Evolutionary conservation across 2,888 invertebrate genomes (phyloP).

Genomic region (Labia minor): DNA sequence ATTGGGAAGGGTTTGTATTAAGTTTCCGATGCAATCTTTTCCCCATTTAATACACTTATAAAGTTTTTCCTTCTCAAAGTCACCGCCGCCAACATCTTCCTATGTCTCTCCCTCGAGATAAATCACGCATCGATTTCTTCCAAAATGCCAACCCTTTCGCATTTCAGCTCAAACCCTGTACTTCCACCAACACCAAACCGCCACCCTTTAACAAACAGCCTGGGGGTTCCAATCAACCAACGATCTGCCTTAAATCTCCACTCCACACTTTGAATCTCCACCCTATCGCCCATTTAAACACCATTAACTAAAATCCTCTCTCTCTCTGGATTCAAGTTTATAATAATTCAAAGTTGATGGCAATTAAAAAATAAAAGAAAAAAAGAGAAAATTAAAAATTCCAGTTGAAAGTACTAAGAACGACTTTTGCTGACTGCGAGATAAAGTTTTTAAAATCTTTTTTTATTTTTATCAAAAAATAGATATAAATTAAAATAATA

Average conservation of each 20-base stretch:
- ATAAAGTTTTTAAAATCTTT: too few relatives aligned
- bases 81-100: too few relatives aligned
- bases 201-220: neutral
- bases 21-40: too few relatives aligned
- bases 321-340: neutral
- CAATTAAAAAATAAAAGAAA: neutral
- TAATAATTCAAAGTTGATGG: neutral
- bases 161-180: neutral
- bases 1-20: too few relatives aligned
- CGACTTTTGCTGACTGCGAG: neutral
- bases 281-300: neutral
- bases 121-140: neutral
- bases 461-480: too few relatives aligned
- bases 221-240: conserved; percentile 3
- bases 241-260: neutral
- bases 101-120: neutral
- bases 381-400: neutral
- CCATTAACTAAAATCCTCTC: neutral
- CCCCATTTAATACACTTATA: too few relatives aligned
- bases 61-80: too few relatives aligned
- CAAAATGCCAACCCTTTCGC: neutral
- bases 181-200: neutral
- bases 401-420: neutral
- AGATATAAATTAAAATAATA: neutral
- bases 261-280: neutral